A percentile compares a stretch with the other conserved stretches of the same genome.
Conservation (phyloP, 2,113 vertebrate genomes). For the Hyla sarda region DNA sequence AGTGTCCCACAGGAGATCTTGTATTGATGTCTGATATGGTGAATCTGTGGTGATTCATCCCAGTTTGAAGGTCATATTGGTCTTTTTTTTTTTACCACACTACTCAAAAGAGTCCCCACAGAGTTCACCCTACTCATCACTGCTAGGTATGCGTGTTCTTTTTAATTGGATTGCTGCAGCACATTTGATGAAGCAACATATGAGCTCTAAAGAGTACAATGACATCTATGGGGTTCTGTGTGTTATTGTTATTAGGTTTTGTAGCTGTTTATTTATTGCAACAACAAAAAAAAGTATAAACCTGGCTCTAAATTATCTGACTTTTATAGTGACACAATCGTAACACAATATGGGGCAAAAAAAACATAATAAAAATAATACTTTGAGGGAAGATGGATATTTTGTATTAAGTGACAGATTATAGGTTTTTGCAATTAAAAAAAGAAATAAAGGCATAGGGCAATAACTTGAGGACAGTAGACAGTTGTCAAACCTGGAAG, state of each 20-base stretch:
- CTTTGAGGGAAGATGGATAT: too few relatives aligned
- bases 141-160: constrained; percentile 44
- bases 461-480: too few relatives aligned
- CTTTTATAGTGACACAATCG: not conserved
- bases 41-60: constrained; percentile 58
- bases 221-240: not conserved
- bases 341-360: too few relatives aligned
- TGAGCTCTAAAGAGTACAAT: constrained; percentile 8
- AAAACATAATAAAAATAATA: too few relatives aligned
- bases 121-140: constrained; percentile 49
- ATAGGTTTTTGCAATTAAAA: too few relatives aligned
- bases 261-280: not conserved
- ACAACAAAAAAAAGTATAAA: not conserved
- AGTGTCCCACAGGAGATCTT: constrained; percentile 45
- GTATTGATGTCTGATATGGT: constrained; percentile 56
- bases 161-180: constrained; percentile 39
- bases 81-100: constrained; percentile 38
- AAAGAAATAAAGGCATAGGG: too few relatives aligned
- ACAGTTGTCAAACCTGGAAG: too few relatives aligned
- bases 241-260: not conserved
- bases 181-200: constrained; percentile 14
- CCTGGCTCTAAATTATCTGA: not conserved
- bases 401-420: too few relatives aligned
- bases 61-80: constrained; percentile 59
- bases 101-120: constrained; percentile 44